Evolutionary conservation across 2,113 vertebrate genomes (phyloP).

Genomic region (Mesoclemmys tuberculata): DNA sequence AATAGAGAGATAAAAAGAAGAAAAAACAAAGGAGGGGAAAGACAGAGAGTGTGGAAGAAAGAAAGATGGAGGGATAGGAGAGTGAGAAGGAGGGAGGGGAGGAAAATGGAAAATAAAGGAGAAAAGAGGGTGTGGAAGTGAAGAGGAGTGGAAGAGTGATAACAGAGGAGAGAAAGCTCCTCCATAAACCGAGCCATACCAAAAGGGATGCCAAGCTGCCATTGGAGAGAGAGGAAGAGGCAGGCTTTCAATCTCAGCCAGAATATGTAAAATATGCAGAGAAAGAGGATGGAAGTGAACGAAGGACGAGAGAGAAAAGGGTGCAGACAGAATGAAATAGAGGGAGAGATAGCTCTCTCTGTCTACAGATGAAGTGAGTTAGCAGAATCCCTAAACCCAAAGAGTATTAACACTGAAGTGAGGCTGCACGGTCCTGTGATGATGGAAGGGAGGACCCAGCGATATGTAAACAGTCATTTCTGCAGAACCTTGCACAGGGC

Average conservation of each 20-base stretch:
- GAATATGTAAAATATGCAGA: background rate
- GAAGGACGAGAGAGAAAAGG: background rate
- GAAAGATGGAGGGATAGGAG: background rate
- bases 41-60: background rate
- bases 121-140: background rate
- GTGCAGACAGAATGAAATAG: background rate
- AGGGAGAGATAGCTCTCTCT: background rate
- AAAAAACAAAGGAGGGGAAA: background rate
- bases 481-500: background rate
- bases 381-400: background rate
- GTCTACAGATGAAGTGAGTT: background rate
- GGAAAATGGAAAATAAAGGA: background rate
- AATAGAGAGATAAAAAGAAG: background rate
- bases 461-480: rapidly evolving
- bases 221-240: background rate
- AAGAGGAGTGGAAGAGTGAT: background rate
- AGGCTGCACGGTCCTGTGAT: background rate
- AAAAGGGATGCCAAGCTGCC: background rate
- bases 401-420: background rate
- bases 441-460: background rate
- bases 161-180: background rate
- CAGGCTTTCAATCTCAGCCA: background rate
- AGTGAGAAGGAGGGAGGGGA: background rate
- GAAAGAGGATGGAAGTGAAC: background rate
- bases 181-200: background rate